These are phyloP conservation scores for Cecidostiba fungosa DNA, from an alignment of 2,888 invertebrate genomes.

Conservation along the genomic window DNA sequence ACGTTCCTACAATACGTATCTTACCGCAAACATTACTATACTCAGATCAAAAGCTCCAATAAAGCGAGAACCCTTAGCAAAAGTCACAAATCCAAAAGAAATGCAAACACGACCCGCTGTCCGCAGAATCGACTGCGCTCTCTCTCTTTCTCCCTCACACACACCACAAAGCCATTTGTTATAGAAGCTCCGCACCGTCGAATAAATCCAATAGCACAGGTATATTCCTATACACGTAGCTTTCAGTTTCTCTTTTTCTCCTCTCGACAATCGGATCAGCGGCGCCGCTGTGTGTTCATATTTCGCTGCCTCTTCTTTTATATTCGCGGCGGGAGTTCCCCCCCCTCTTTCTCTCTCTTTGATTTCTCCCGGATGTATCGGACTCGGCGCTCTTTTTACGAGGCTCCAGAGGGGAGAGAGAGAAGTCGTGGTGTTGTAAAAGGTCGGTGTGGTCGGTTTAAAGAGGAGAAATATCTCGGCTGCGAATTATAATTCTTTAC, in stretches of 20 bases:
- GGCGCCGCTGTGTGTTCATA: slow-evolving; percentile 3
- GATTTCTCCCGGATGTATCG: slow-evolving; percentile 37
- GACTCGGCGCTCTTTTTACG: slow-evolving; percentile 31
- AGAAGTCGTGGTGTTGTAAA: slow-evolving; percentile 27
- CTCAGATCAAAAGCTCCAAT: not conserved
- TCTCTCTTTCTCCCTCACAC: too few species aligned
- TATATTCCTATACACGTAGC: not conserved
- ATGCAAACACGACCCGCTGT: not conserved
- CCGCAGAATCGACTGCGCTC: not conserved
- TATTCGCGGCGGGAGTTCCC: not conserved
- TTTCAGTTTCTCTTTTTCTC: slow-evolving; percentile 1
- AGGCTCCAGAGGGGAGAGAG: slow-evolving; percentile 7
- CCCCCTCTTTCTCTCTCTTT: slow-evolving; percentile 14
- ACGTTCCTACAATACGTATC: too few species aligned
- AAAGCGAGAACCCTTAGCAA: not conserved
- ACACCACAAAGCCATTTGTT: slow-evolving; percentile 11
- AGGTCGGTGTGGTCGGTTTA: not conserved
- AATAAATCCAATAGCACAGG: not conserved
- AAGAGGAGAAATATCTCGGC: not conserved
- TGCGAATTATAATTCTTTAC: slow-evolving; percentile 25
- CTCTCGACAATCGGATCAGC: slow-evolving; percentile 19
- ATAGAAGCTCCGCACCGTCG: not conserved
- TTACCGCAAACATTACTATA: too few species aligned
- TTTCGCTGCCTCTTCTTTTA: slow-evolving; percentile 9
- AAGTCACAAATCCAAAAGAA: not conserved